Percentiles rank a stretch among this genome's conserved stretches.
phyloP scores from a whole-genome alignment of 2,113 vertebrate species.

The Ursus arctos region DNA sequence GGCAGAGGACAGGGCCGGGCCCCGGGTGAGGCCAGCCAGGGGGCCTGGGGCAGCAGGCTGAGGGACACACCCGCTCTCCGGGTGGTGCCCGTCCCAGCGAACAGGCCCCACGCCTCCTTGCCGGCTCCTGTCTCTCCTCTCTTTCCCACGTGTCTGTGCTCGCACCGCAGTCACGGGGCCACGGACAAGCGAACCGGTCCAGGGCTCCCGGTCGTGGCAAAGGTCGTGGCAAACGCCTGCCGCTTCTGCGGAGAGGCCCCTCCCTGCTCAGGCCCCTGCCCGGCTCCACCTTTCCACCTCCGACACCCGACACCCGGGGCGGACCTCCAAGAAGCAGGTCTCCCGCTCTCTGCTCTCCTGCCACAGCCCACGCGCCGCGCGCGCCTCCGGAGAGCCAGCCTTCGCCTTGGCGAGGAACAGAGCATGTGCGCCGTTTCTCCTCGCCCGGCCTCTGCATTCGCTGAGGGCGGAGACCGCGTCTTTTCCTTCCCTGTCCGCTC shows the following conservation, averaged over 20 bases:
- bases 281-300: neutral
- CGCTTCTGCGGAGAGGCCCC: neutral
- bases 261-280: neutral
- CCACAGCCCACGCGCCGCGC: neutral
- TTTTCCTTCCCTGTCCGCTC: neutral
- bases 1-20: neutral
- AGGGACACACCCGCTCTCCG: neutral
- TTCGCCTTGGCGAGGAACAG: accelerated
- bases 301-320: neutral
- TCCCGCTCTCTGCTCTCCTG: neutral
- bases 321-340: neutral
- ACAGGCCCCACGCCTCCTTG: neutral
- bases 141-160: neutral
- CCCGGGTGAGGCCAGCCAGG: neutral
- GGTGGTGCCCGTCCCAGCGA: too few relatives aligned
- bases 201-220: neutral
- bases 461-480: neutral
- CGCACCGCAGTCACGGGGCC: neutral
- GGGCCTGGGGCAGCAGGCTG: neutral
- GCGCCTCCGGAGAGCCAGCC: neutral
- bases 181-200: neutral
- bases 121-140: neutral
- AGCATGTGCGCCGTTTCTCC: neutral
- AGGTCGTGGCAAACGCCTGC: neutral
- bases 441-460: neutral